Base-by-base conservation (phyloP, 1,140 invertebrate species). In the Bombus fervidus region DNA sequence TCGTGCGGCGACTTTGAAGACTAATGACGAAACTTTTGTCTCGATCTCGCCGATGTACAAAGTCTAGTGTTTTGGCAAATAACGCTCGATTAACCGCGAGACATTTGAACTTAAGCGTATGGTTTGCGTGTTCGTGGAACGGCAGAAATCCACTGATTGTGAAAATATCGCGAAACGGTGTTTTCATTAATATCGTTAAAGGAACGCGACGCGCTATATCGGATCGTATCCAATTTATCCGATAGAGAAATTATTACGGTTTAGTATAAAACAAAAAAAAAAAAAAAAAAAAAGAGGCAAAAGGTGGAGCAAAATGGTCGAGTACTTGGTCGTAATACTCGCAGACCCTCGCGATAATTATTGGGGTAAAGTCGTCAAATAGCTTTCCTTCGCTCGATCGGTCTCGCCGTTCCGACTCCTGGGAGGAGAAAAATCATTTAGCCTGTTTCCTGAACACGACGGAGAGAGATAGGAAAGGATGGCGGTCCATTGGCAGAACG, bases 311-410 rank as follows among this genome's bases (percentile, higher is more conserved):
- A 71, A 81, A 79, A 89, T 57, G 77, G 75, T 90, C 41, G 78
- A 87, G 81, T 89, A 82, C 43, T 47, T 71, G 87, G 81, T 73
- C 81, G 88, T 90, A 90, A 91, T 83, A 77, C 77, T 90, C 74
- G 87, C 59, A 69, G 83, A 81, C 83, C 87, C 73, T 88, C 87
- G 71, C 89, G 84, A 89, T 87, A 90, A 91, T 91, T 91, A 91
- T 91, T 91, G 89, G 89, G 90, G 79, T 85, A 88, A 91, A 91
- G 87, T 91, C 90, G 87, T 91, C 87, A 83, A 91, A 90, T 90
- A 80, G 89, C 77, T 90, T 91, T 91, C 85, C 78, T 87, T 47
- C 85, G 90, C 81, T 90, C 89, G 81, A 91, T 71, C 89, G 79
- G 76, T 64, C 85, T 68, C 62, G 39, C 77, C 81, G 66, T 83